phyloP scores from a whole-genome alignment of 2,888 invertebrate genomes.

The Lissonota sp. region DNA sequence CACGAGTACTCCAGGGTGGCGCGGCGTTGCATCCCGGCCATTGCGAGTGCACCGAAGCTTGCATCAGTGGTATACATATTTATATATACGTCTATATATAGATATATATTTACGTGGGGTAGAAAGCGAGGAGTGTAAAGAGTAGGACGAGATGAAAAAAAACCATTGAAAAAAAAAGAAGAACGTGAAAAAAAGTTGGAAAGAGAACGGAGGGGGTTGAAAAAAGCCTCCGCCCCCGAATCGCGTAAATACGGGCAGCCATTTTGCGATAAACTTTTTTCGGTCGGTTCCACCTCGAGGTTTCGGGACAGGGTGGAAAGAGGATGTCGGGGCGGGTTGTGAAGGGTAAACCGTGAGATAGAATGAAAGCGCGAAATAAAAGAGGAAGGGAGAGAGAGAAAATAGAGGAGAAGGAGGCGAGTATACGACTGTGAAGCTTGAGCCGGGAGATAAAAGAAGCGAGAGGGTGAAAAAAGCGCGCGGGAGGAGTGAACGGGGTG shows the following conservation, averaged over 20 bases:
- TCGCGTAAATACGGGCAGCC: constrained; percentile 84
- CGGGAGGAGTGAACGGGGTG: constrained; percentile 5
- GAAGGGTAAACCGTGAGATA: constrained; percentile 30
- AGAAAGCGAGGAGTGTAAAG: constrained; percentile 29
- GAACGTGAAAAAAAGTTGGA: constrained; percentile 16
- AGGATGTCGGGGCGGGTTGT: constrained; percentile 48
- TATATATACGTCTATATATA: constrained; percentile 23
- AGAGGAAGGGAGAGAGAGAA: constrained; percentile 49
- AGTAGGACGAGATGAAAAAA: constrained; percentile 50
- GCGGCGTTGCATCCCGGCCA: constrained; percentile 64
- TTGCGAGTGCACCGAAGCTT: constrained; percentile 64
- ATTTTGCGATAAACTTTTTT: constrained; percentile 82
- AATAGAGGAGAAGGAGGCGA: constrained; percentile 22
- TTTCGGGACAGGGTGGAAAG: constrained; percentile 52
- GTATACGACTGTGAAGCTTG: constrained; percentile 58
- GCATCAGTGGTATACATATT: constrained; percentile 49
- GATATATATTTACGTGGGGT: constrained; percentile 8
- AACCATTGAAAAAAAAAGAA: constrained; percentile 28
- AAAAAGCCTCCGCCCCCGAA: constrained; percentile 80
- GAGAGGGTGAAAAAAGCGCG: constrained; percentile 49
- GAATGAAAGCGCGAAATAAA: constrained; percentile 44
- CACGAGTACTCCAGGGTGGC: constrained; percentile 74
- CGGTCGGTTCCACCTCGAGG: constrained; percentile 69
- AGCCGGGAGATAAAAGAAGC: constrained; percentile 56
- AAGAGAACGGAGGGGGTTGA: constrained; percentile 63